These are phyloP conservation scores for Taurulus bubalis DNA, from an alignment of 2,113 vertebrate genomes.

Conservation along the genomic window DNA sequence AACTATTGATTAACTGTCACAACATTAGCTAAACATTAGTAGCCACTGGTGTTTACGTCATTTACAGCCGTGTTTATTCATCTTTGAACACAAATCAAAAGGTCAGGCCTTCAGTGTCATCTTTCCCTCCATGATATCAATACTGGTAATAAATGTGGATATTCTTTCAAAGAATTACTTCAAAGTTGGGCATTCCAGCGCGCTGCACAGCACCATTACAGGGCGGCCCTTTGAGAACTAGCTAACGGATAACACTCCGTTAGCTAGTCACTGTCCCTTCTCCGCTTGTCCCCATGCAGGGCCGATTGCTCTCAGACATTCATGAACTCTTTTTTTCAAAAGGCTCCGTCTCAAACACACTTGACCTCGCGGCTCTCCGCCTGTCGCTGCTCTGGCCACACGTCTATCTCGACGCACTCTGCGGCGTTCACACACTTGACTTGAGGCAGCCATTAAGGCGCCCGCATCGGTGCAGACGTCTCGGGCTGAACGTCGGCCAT, in stretches of 20 bases:
- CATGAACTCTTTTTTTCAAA: constrained; percentile 47
- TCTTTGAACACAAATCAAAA: no score
- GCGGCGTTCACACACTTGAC: constrained; percentile 14
- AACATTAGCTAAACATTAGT: not conserved
- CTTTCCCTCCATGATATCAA: no score
- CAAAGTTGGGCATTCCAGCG: no score
- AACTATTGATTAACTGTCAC: not conserved
- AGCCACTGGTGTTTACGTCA: not conserved
- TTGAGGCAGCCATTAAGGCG: constrained; percentile 19
- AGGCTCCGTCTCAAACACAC: constrained; percentile 34
- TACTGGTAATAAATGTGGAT: no score
- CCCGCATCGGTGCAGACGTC: not conserved
- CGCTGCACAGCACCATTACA: not conserved
- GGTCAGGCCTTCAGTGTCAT: no score
- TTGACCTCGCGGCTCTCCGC: constrained; percentile 32
- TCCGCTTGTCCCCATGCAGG: constrained; percentile 31
- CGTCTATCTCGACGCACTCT: no score
- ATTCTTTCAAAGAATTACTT: no score
- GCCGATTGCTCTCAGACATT: constrained; percentile 20
- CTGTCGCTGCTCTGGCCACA: no score
- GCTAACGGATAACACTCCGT: no score
- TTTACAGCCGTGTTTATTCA: no score
- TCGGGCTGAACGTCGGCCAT: constrained; percentile 41
- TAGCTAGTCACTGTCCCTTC: no score
- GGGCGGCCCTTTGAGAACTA: no score